Evolutionary conservation across 2,113 vertebrate species (phyloP), one percentile per base, ranked within the genome.

Genomic region (Puntigrus tetrazona): DNA sequence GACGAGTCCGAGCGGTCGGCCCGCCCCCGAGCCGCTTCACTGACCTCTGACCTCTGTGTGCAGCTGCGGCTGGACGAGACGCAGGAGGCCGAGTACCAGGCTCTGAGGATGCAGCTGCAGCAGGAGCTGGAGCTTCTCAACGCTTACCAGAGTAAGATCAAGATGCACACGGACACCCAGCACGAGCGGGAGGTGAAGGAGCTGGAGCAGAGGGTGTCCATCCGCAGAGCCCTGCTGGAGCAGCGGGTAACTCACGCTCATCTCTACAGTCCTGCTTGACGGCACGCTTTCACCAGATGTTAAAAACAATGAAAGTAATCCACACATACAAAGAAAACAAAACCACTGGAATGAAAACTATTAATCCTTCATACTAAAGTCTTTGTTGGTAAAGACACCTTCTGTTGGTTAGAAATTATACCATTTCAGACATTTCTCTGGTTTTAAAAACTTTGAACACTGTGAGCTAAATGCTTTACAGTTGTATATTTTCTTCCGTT

Each of bases 61-160:
- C 34, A 1, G 34, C 0, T 73, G 59, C 38, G 57, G 82, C 84
- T 97, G 91, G 96, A 97, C 59, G 96, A 97, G 92, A 97, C 96
- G 7, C 96, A 97, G 91, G 96, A 97, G 85, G 95, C 96, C 0
- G 96, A 97, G 90, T 97, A 97, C 89, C 96, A 97, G 91, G 95
- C 95, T 83, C 92, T 97, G 84, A 93, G 96, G 78, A 96, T 97
- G 94, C 97, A 97, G 92, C 94, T 97, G 88, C 97, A 97, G 85
- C 96, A 97, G 89, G 97, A 97, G 86, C 91, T 97, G 86, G 97
- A 97, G 90, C 92, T 97, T 77, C 96, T 97, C 3, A 97, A 97
- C 2, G 97, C 97, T 77, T 97, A 97, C 88, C 97, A 97, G 95
- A 97, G 96, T 90, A 97, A 97, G 90, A 97, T 97, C 92, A 97